phyloP scores from a whole-genome alignment of 2,113 vertebrate species.

The Labeo rohita region DNA sequence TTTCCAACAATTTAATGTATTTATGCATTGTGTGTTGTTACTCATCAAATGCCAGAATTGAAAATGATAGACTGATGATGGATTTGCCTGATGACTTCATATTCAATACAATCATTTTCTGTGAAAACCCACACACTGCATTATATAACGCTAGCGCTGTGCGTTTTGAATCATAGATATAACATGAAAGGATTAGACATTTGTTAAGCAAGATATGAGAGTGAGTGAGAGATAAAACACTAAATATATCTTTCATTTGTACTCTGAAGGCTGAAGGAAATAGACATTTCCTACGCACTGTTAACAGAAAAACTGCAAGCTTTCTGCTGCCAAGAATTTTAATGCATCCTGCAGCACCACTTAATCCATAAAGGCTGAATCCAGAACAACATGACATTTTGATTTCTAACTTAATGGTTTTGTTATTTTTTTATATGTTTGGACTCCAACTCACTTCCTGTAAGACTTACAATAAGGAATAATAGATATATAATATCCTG shows the following conservation, averaged over 20 bases:
- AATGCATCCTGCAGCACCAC: not conserved
- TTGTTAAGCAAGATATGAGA: not conserved
- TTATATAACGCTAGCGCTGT: not conserved
- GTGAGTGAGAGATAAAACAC: not conserved
- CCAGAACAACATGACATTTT: slow-evolving; percentile 31
- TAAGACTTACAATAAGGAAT: not conserved
- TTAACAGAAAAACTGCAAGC: slow-evolving; percentile 11
- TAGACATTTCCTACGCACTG: not conserved
- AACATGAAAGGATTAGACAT: slow-evolving; percentile 35
- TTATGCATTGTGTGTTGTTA: not conserved
- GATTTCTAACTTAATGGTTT: not conserved
- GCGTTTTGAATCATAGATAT: slow-evolving; percentile 27
- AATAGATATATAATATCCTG: not conserved
- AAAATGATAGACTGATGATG: not conserved
- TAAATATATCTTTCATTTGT: slow-evolving; percentile 13
- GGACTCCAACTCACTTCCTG: not conserved
- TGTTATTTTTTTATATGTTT: not conserved
- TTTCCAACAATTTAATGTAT: not conserved
- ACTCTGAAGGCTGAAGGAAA: not conserved
- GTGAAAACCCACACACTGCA: slow-evolving; percentile 19
- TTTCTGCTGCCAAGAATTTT: slow-evolving; percentile 19
- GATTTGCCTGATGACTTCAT: not conserved
- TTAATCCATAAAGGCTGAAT: slow-evolving; percentile 15
- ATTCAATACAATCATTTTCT: slow-evolving; percentile 2
- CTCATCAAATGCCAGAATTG: not conserved